phyloP scores from a whole-genome alignment of 2,113 vertebrate genomes.

The Eptesicus fuscus region DNA sequence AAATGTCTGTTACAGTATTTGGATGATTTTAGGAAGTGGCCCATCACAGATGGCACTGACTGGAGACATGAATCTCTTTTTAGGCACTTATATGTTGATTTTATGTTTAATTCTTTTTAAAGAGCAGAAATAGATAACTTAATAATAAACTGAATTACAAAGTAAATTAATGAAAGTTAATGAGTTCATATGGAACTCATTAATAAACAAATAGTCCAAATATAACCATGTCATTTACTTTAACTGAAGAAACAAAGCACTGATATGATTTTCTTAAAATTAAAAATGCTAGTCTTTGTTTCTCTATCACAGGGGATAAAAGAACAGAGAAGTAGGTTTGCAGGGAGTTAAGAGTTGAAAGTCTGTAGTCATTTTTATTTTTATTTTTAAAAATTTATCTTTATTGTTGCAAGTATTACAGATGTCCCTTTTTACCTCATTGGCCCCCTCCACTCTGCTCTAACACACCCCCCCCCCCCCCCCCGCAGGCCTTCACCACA shows the following conservation, averaged over 20 bases:
- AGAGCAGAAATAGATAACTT: background rate
- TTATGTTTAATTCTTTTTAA: background rate
- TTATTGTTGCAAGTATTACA: background rate
- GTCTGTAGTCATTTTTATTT: background rate
- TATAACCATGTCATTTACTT: background rate
- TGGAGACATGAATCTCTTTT: background rate
- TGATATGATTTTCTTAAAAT: conserved; percentile 37
- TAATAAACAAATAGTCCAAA: background rate
- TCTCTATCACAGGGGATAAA: background rate
- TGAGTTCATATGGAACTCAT: background rate
- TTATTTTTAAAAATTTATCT: conserved; percentile 18
- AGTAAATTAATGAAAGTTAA: background rate
- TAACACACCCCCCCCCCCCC: too few relatives aligned
- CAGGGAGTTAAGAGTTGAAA: background rate
- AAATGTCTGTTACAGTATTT: background rate
- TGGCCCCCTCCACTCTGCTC: too few relatives aligned
- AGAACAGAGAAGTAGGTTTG: background rate
- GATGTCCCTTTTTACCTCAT: too few relatives aligned
- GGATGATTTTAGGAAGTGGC: background rate
- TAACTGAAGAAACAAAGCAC: background rate
- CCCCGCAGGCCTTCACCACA: too few relatives aligned
- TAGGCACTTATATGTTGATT: background rate
- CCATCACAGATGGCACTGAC: background rate
- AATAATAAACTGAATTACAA: background rate
- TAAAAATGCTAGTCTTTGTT: conserved; percentile 12